Evolutionary conservation across 2,113 vertebrate genomes (phyloP).

Genomic region (Cavia aperea): DNA sequence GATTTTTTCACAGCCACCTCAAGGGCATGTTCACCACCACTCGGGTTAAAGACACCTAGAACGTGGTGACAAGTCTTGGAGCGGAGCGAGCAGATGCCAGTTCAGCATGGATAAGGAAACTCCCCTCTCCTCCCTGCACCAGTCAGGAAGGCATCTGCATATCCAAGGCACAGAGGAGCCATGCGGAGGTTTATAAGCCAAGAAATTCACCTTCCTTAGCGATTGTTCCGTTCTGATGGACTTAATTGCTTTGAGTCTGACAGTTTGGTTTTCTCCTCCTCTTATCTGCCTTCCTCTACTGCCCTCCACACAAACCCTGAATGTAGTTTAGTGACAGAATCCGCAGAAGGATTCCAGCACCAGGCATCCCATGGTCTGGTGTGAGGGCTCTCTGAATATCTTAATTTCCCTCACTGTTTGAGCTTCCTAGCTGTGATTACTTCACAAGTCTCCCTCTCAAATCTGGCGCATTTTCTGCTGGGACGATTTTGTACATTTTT

Average conservation of each 20-base stretch:
- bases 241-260: constrained; percentile 54
- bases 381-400: background rate
- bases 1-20: constrained; percentile 43
- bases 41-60: constrained; percentile 46
- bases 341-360: background rate
- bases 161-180: constrained; percentile 58
- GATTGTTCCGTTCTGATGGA: constrained; percentile 56
- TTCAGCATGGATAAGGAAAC: background rate
- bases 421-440: constrained; percentile 24
- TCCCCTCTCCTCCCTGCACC: background rate
- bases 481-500: background rate
- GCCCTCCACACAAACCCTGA: background rate
- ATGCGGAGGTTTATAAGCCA: constrained; percentile 60
- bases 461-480: background rate
- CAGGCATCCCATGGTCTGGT: background rate
- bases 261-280: background rate
- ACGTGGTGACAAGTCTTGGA: background rate
- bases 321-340: background rate
- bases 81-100: background rate
- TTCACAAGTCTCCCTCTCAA: constrained; percentile 41
- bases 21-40: constrained; percentile 28
- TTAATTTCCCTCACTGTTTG: constrained; percentile 19
- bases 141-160: constrained; percentile 45
- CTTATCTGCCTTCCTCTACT: background rate
- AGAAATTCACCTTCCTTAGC: constrained; percentile 65